Conservation (phyloP, 1,140 invertebrate genomes). For the Lepidurus couesii region DNA sequence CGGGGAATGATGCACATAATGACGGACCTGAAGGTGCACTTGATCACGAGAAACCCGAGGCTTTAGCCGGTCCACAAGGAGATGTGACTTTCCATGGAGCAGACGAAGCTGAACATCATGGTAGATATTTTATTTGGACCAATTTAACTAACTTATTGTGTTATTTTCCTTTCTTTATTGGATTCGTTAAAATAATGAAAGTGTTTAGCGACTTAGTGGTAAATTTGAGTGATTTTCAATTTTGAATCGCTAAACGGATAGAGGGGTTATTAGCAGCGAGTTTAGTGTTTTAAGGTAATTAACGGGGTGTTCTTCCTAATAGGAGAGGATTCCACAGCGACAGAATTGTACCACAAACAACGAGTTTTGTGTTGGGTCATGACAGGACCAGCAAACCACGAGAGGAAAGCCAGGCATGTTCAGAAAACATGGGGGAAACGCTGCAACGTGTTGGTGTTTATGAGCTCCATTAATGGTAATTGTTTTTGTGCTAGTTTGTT, state of each 20-base stretch:
- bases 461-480: conserved; percentile 70
- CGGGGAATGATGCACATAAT: no score
- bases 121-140: not conserved
- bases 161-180: not conserved
- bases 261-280: no score
- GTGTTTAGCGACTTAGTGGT: no score
- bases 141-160: not conserved
- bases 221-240: not conserved
- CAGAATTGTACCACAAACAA: no score
- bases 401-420: conserved; percentile 82
- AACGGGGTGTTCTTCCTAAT: no score
- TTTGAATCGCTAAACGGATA: no score
- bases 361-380: conserved; percentile 91
- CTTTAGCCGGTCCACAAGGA: no score
- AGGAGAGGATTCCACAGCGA: no score
- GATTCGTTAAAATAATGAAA: no score
- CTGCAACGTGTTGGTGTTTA: conserved; percentile 83
- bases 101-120: conserved; percentile 26
- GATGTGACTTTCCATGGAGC: conserved; percentile 16
- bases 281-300: no score
- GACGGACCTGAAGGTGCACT: no score
- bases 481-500: not conserved
- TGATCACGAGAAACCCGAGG: no score
- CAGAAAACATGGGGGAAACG: conserved; percentile 92
- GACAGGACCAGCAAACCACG: conserved; percentile 83